A percentile compares a stretch with the other conserved stretches of the same genome.
These are phyloP conservation scores for Mactra quadrangularis DNA, from an alignment of 1,140 invertebrate species.

Conservation along the genomic window DNA sequence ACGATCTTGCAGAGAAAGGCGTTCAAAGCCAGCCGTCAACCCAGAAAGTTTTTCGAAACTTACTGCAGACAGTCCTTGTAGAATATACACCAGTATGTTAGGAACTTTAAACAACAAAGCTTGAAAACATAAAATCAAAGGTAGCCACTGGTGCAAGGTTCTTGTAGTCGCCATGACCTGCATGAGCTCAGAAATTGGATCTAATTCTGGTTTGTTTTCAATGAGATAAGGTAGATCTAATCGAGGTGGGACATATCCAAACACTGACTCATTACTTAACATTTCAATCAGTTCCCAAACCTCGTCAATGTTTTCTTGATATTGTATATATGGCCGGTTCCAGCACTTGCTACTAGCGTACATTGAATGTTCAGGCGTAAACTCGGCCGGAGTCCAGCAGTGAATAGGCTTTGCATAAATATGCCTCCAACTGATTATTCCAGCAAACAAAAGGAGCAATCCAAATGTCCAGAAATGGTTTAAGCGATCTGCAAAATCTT, in stretches of 20 bases:
- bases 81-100: slow-evolving; percentile 13
- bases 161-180: background rate
- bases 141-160: slow-evolving; percentile 28
- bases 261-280: too few species aligned
- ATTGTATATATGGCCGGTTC: slow-evolving; percentile 25
- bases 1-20: slow-evolving; percentile 6
- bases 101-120: slow-evolving; percentile 40
- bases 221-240: too few species aligned
- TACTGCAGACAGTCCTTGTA: slow-evolving; percentile 24
- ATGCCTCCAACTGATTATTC: slow-evolving; percentile 38
- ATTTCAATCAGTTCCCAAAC: too few species aligned
- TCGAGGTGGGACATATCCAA: too few species aligned
- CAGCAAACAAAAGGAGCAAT: slow-evolving; percentile 26
- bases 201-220: too few species aligned
- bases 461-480: slow-evolving; percentile 59
- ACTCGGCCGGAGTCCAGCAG: slow-evolving; percentile 23
- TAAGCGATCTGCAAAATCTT: slow-evolving; percentile 48
- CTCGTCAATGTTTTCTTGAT: background rate
- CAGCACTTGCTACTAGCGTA: slow-evolving; percentile 21
- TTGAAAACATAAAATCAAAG: slow-evolving; percentile 27
- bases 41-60: slow-evolving; percentile 28
- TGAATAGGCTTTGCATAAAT: slow-evolving; percentile 8
- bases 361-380: background rate
- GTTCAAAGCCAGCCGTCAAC: background rate
- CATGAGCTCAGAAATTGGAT: background rate